Percentiles rank a stretch among this genome's conserved stretches.
These are phyloP conservation scores for Acromyrmex echinatior DNA, from an alignment of 1,140 invertebrate species.

Conservation along the genomic window DNA sequence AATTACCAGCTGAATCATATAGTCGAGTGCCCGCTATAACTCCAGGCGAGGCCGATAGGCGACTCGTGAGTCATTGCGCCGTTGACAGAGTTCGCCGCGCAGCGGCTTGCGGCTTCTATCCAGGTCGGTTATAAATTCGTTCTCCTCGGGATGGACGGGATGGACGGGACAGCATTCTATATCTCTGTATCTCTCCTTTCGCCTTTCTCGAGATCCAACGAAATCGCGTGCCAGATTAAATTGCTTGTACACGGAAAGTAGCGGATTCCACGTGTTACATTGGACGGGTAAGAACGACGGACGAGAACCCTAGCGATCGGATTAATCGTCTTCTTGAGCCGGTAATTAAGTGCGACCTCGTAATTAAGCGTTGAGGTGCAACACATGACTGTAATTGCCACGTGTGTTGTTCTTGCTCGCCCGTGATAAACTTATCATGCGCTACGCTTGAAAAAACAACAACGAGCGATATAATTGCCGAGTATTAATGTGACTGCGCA, in stretches of 20 bases:
- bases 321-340: slow-evolving; percentile 35
- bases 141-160: neutral
- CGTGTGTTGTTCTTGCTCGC: neutral
- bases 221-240: slow-evolving; percentile 33
- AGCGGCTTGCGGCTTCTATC: slow-evolving; percentile 10
- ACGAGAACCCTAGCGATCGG: neutral
- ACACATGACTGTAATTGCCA: slow-evolving; percentile 39
- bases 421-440: slow-evolving; percentile 2
- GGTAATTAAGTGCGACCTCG: slow-evolving; percentile 29
- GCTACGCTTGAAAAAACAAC: neutral
- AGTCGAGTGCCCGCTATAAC: slow-evolving; percentile 33
- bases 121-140: slow-evolving; percentile 56
- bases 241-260: neutral
- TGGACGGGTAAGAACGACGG: neutral
- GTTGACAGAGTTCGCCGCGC: slow-evolving; percentile 68
- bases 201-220: slow-evolving; percentile 26
- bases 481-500: neutral
- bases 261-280: neutral
- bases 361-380: slow-evolving; percentile 35
- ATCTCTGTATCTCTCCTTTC: neutral
- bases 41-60: slow-evolving; percentile 47
- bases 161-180: neutral
- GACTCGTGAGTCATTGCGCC: slow-evolving; percentile 68
- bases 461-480: neutral
- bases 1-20: slow-evolving; percentile 74